These are phyloP conservation scores for Coregonus sp. DNA, from an alignment of 2,797 vertebrate genomes.

Conservation along the genomic window DNA sequence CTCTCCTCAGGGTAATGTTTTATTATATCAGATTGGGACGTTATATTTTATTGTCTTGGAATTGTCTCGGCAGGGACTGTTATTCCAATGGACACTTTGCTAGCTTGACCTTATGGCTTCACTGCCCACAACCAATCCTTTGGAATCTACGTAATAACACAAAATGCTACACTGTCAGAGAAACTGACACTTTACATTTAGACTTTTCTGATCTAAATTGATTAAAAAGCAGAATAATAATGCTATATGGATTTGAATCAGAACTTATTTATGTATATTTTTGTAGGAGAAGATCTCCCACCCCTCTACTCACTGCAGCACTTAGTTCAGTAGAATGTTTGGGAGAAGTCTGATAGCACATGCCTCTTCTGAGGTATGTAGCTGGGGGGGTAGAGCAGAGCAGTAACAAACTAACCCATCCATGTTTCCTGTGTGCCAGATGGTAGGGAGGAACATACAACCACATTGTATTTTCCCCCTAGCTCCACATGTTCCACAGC, in stretches of 20 bases:
- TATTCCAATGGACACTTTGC: not conserved
- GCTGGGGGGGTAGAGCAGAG: constrained; percentile 22
- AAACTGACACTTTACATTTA: not conserved
- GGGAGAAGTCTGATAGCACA: constrained; percentile 41
- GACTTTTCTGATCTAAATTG: not conserved
- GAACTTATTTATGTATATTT: not conserved
- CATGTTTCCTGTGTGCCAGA: constrained; percentile 16
- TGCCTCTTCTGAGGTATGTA: constrained; percentile 27
- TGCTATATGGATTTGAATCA: not conserved
- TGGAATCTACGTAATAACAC: not conserved
- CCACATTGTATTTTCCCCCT: not conserved
- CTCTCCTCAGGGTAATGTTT: not conserved
- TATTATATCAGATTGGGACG: not conserved
- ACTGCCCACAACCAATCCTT: not conserved
- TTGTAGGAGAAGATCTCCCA: not conserved
- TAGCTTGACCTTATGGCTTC: not conserved
- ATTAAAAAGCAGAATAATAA: not conserved
- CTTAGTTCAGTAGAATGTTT: not conserved
- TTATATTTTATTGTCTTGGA: not conserved
- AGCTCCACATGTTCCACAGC: not conserved
- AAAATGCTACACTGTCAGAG: not conserved
- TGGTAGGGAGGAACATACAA: constrained; percentile 34
- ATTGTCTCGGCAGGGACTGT: not conserved
- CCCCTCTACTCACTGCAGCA: not conserved
- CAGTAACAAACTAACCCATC: constrained; percentile 9